phyloP scores from a whole-genome alignment of 2,113 vertebrate genomes.

The Oceanites oceanicus region DNA sequence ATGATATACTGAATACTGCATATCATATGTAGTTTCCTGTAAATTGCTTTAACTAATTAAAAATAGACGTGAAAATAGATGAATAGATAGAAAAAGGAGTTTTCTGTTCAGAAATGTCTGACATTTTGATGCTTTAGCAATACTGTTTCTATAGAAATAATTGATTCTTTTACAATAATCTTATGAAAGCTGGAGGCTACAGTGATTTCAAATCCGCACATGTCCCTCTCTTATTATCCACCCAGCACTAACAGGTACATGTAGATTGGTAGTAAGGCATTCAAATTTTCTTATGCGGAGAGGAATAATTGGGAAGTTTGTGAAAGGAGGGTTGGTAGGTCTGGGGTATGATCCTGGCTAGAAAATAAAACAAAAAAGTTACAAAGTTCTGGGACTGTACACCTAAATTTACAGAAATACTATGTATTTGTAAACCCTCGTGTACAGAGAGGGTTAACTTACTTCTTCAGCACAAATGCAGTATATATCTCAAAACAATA shows the following conservation, averaged over 20 bases:
- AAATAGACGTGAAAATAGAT: not conserved
- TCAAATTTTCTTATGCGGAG: not conserved
- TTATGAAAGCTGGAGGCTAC: not conserved
- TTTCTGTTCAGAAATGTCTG: not conserved
- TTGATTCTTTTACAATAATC: not conserved
- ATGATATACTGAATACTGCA: not conserved
- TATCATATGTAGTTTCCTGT: not conserved
- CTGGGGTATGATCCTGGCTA: not conserved
- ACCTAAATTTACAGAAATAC: not conserved
- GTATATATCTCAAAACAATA: constrained; percentile 9
- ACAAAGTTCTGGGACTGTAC: not conserved
- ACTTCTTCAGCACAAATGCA: not conserved
- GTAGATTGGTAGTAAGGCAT: not conserved
- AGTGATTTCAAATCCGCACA: not conserved
- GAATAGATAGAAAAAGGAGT: not conserved
- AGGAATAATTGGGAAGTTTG: not conserved
- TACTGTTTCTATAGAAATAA: not conserved
- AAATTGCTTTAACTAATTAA: not conserved
- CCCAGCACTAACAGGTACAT: not conserved
- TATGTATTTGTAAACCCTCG: not conserved
- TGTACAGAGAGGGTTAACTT: constrained; percentile 14
- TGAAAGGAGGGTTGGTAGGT: not conserved
- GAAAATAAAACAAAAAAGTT: not conserved
- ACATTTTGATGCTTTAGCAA: not conserved
- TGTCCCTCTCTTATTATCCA: not conserved